Evolutionary conservation across 2,888 invertebrate species (phyloP), one percentile per base, ranked within the genome.

Genomic region (Drosophila putrida): DNA sequence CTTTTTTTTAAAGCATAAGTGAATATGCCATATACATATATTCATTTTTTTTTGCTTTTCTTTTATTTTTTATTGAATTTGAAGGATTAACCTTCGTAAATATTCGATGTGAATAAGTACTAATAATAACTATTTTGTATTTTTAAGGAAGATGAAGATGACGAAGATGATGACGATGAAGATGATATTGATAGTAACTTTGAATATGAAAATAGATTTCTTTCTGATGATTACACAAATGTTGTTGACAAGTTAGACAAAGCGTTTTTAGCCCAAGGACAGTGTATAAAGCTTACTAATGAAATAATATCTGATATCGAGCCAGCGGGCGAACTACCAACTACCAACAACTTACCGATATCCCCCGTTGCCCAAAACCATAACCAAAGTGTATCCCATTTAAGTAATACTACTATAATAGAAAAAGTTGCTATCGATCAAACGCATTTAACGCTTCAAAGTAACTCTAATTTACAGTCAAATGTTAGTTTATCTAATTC

Each of bases 211-310:
- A 91, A 90, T 73, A 83, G 86, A 66, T 85, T 90, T 46, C 71
- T 90, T 31, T 76, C 85, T 3, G 90, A 90, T 55, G 88, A 91
- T 44, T 84, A 87, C 59, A 88, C 80, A 41, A 82, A 88, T 65
- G 80, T 89, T 0, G 84, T 83, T 43, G 90, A 91, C 33, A 89
- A 90, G 50, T 75, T 91, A 9, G 90, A 90, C 15, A 90, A 89
- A 62, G 83, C 77, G 1, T 31, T 89, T 2, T 41, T 79, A 15
- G 60, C 64, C 1, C 89, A 82, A 38, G 71, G 70, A 15, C 65
- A 76, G 35, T 47, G 53, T 5, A 50, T 49, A n/a, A 55, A 57
- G n/a, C 13, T 44, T 4, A 39, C 28, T 9, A 58, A 64, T 13
- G 55, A 62, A 50, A 5, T 60, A 47, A 5, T 53, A 8, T 27